phyloP scores from a whole-genome alignment of 2,113 vertebrate species.

The Deroptyus accipitrinus region DNA sequence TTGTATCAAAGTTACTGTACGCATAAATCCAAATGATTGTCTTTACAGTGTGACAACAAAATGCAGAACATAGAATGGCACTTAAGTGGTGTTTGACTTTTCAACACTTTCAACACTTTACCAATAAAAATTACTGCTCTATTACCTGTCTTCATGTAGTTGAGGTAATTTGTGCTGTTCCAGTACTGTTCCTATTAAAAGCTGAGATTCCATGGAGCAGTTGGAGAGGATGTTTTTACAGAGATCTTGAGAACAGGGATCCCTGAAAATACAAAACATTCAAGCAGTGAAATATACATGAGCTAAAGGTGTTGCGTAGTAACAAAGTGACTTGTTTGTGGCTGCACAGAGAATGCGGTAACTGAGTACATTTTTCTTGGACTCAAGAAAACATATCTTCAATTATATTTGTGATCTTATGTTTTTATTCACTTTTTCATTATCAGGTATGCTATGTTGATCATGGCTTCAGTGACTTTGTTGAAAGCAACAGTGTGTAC shows the following conservation, averaged over 20 bases:
- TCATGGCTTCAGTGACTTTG: conserved; percentile 85
- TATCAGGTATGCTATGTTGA: conserved; percentile 89
- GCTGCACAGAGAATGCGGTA: neutral
- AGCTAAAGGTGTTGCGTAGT: neutral
- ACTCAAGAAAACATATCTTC: neutral
- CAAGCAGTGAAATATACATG: neutral
- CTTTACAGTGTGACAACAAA: neutral
- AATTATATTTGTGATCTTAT: neutral
- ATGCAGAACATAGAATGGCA: neutral
- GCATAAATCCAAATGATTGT: neutral
- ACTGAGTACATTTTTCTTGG: neutral
- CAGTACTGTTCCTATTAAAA: neutral
- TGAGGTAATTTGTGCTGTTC: neutral
- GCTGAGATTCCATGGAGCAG: neutral
- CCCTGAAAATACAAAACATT: neutral
- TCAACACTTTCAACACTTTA: neutral
- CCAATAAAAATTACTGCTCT: neutral
- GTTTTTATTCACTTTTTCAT: neutral
- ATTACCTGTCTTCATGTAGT: neutral
- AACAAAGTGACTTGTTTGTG: neutral
- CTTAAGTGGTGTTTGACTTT: neutral
- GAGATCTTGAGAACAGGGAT: neutral
- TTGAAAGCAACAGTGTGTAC: conserved; percentile 76
- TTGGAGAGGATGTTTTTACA: neutral
- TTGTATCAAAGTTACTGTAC: neutral